Conservation (phyloP, 2,113 vertebrate genomes). For the Seriola rivoliana region DNA sequence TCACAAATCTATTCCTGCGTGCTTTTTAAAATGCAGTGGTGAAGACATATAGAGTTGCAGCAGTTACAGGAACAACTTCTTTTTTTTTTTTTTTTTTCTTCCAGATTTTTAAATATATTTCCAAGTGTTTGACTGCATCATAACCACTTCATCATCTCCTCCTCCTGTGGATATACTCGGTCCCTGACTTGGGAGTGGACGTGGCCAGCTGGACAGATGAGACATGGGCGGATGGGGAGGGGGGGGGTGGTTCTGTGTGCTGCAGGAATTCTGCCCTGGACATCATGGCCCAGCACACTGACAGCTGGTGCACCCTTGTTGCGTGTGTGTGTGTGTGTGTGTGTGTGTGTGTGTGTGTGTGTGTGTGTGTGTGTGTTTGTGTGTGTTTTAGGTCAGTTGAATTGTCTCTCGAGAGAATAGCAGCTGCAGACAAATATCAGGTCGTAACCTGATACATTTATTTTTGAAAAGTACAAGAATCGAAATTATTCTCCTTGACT, state of each 20-base stretch:
- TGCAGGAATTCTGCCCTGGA: conserved; percentile 62
- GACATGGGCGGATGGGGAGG: conserved; percentile 17
- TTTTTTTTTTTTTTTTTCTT: neutral
- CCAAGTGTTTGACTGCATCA: neutral
- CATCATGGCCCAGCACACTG: conserved; percentile 75
- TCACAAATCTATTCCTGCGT: conserved; percentile 29
- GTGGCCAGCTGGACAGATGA: conserved; percentile 75
- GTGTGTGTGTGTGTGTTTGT: conserved; percentile 6
- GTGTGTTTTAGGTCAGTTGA: conserved; percentile 44
- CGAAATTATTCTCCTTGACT: neutral
- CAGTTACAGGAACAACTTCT: conserved; percentile 14
- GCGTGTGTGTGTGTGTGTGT: conserved; percentile 16
- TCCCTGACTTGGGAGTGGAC: conserved; percentile 58
- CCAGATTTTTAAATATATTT: conserved; percentile 15
- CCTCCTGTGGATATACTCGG: conserved; percentile 15
- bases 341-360: conserved; percentile 26
- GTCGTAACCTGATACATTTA: conserved; percentile 24
- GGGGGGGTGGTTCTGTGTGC: conserved; percentile 42
- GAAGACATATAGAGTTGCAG: conserved; percentile 27
- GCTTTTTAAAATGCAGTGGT: conserved; percentile 32
- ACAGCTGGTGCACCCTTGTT: conserved; percentile 75
- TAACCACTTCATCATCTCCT: conserved; percentile 28
- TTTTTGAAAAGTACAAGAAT: conserved; percentile 13
- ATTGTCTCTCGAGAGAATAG: conserved; percentile 54
- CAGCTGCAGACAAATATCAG: conserved; percentile 65